Percentiles rank a stretch among this genome's conserved stretches.
Evolutionary conservation across 2,797 vertebrate species (phyloP).

Genomic region (Hipposideros larvatus): DNA sequence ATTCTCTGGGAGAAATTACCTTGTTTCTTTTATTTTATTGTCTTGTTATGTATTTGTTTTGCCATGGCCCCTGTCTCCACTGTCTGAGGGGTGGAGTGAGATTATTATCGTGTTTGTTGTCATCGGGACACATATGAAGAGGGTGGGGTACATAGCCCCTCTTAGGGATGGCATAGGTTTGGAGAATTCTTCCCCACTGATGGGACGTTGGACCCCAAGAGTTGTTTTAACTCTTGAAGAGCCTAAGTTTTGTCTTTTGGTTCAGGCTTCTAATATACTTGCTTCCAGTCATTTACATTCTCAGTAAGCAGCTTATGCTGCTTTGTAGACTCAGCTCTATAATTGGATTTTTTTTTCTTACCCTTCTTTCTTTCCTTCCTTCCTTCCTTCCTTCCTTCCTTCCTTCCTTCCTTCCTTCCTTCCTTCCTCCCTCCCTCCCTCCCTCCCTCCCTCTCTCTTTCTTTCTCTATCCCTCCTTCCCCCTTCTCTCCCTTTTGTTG

Average conservation of each 20-base stretch:
- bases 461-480: background rate
- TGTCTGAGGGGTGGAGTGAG: background rate
- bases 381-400: no score
- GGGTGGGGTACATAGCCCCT: no score
- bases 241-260: background rate
- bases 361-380: background rate
- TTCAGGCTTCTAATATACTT: background rate
- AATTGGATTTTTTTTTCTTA: fast-evolving
- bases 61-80: background rate
- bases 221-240: background rate
- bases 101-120: background rate
- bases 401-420: background rate
- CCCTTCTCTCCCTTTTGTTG: background rate
- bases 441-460: no score
- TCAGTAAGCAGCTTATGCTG: background rate
- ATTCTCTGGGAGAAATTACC: background rate
- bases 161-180: background rate
- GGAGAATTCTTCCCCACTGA: background rate
- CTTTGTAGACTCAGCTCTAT: background rate
- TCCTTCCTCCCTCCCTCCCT: background rate
- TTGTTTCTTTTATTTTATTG: background rate
- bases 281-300: background rate
- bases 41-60: background rate
- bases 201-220: background rate
- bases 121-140: background rate